Evolutionary conservation across 2,888 invertebrate species (phyloP).

Genomic region (Athripsodes cinereus): DNA sequence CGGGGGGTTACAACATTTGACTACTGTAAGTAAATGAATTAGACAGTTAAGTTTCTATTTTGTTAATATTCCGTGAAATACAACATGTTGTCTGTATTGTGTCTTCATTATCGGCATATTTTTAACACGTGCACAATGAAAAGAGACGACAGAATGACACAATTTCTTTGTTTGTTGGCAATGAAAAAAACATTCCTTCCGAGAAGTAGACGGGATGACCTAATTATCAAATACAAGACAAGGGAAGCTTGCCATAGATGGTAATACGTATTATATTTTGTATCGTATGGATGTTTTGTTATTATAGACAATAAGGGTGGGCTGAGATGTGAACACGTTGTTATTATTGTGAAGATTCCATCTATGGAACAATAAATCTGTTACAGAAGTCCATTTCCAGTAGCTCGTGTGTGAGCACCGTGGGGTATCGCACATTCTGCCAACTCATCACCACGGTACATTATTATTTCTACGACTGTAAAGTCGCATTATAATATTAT

Average conservation of each 20-base stretch:
- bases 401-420: slow-evolving; percentile 8
- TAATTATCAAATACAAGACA: slow-evolving; percentile 13
- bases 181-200: slow-evolving; percentile 7
- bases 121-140: slow-evolving; percentile 7
- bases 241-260: background rate
- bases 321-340: too few species aligned
- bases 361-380: too few species aligned
- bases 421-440: slow-evolving; percentile 12
- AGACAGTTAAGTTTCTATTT: too few species aligned
- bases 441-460: slow-evolving; percentile 8
- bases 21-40: background rate
- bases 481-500: background rate
- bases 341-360: too few species aligned
- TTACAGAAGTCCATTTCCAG: slow-evolving; percentile 9
- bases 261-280: too few species aligned
- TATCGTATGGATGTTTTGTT: too few species aligned
- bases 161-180: slow-evolving; percentile 9
- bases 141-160: background rate
- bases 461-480: background rate
- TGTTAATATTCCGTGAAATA: background rate
- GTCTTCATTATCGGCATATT: background rate
- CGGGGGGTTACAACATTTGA: background rate
- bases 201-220: slow-evolving; percentile 12
- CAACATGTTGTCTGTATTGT: background rate
- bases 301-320: too few species aligned